Evolutionary conservation across 2,113 vertebrate species (phyloP), one percentile per base, ranked within the genome.

Genomic region (Micronycteris hirsuta): DNA sequence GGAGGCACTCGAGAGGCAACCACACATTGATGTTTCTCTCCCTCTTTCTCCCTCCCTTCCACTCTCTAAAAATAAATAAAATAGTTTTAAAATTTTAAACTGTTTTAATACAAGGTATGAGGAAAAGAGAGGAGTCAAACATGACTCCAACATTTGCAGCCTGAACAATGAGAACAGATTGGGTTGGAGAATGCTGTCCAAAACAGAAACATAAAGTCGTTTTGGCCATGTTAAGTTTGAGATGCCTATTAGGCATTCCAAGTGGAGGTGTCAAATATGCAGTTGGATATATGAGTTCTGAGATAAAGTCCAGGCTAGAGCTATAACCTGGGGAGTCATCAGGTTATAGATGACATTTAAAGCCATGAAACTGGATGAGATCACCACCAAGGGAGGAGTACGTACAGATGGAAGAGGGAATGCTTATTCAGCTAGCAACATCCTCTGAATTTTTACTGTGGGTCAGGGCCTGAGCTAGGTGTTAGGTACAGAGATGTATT

Each of bases 301-400:
- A 97, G 92, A 96, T 89, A 70, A 95, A 5, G n/a, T 89, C 76
- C 94, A 95, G 90, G 52, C 49, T 86, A 38, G 43, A 90, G 76
- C 94, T 96, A 84, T 96, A 84, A 96, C 96, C 70, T 90, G 94
- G 33, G 81, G 87, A 97, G 90, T 96, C 87, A 74, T 96, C 95
- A 92, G 47, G n/a, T 95, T 92, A 84, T 22, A 73, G 41, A 83
- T 45, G 89, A 92, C 87, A 95, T 82, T 96, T 95, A 82, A 90
- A 96, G 45, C 80, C 90, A 49, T 7, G 15, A 61, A 47, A 45
- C 76, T 74, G 85, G 90, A 94, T 97, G 97, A 96, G 85, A 70
- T 97, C 97, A 96, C 71, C 92, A 78, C 17, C 1, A 49, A 96
- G 43, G 81, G 95, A 77, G 80, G 83, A 45, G 89, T 82, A 28